Base-by-base conservation (phyloP, 30 jellyfish, hydroid and myxozoan species). In the Hydra vulgaris region DNA sequence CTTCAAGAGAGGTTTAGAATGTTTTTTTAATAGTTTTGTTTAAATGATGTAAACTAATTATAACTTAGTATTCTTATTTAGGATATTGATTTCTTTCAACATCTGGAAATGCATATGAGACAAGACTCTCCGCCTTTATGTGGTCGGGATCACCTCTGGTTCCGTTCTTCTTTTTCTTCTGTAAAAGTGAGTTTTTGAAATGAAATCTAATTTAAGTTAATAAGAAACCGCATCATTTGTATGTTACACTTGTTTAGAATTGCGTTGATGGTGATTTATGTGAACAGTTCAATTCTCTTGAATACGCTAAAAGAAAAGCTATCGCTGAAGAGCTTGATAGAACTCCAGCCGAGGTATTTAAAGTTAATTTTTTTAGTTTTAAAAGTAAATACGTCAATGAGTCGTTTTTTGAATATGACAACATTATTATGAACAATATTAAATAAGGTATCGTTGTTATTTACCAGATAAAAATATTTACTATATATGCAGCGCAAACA, bases 261-360 rank as follows among this genome's bases (percentile, higher is more conserved):
- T 93, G 85, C 7, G 90, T 83, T 66, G 99, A 94, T 80, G 99
- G 99, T 17, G 99, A 94, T 71, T 83, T 89, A 7, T 94, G 99
- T 72, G 99, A 94, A 71, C 97, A 94, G 84, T 94, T 88, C 83
- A 94, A 94, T 77, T 88, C 96, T 27, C 93, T 94, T 84, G 99
- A 94, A 56, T 86, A 83, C 74, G 26, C 73, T 24, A 94, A 94
- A 82, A 73, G 97, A 76, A 88, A 86, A 56, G 79, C 90, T 23
- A 94, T 94, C 53, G 97, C 99, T 4, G 99, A 94, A 26, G 99
- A 94, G 77, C 88, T 94, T 17, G 99, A 94, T 52, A 83, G 97
- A 77, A 94, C 99, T 52, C 99, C 99, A 74, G 97, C 97, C 7
- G 99, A 94, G 94, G 99, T 94, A 85, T 21, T 21, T 12, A 15